phyloP scores from a whole-genome alignment of 2,797 vertebrate genomes.

The Propithecus perrieri region DNA sequence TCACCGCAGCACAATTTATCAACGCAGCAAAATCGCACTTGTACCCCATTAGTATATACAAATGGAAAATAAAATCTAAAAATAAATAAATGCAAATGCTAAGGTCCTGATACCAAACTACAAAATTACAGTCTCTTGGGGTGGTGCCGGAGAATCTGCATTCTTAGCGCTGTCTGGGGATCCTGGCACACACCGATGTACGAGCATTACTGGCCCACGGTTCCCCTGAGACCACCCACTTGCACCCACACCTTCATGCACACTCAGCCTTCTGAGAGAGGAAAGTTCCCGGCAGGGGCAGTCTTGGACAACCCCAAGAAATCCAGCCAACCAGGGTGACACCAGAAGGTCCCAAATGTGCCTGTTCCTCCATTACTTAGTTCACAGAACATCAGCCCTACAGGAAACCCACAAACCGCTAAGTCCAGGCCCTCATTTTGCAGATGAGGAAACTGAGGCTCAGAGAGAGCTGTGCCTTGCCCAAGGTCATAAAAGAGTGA shows the following conservation, averaged over 20 bases:
- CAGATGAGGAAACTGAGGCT: not conserved
- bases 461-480: not conserved
- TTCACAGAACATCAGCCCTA: not conserved
- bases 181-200: accelerated
- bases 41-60: not conserved
- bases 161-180: not conserved
- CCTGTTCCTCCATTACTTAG: not conserved
- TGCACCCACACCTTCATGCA: accelerated
- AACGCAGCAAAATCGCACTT: not conserved
- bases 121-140: not conserved
- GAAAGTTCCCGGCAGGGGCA: not conserved
- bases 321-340: not conserved
- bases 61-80: not conserved
- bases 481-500: not conserved
- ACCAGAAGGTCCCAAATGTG: not conserved
- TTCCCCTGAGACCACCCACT: not conserved
- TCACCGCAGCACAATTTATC: not conserved
- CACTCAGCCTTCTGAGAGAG: not conserved
- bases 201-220: not conserved
- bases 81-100: not conserved
- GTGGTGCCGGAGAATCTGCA: not conserved
- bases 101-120: not conserved
- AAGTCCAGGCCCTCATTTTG: not conserved
- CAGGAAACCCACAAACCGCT: no score
- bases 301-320: not conserved